phyloP scores from a whole-genome alignment of 2,113 vertebrate genomes.

The Epinephelus cyanopodus region DNA sequence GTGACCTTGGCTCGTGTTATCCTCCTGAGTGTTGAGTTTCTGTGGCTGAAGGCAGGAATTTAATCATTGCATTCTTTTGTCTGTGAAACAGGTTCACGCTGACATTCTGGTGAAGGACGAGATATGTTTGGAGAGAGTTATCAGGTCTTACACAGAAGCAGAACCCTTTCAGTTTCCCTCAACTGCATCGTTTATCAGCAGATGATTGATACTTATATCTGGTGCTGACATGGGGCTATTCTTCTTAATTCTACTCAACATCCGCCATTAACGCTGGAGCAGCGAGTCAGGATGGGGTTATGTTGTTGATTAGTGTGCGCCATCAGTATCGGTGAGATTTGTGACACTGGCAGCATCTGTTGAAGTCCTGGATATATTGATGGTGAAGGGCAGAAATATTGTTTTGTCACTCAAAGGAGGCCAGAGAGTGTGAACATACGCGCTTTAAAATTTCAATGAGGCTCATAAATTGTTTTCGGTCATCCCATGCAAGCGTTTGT shows the following conservation, averaged over 20 bases:
- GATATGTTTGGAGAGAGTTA: slow-evolving; percentile 65
- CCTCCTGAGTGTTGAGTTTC: slow-evolving; percentile 57
- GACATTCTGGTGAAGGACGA: slow-evolving; percentile 75
- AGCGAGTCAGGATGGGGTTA: slow-evolving; percentile 25
- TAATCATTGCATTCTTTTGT: slow-evolving; percentile 75
- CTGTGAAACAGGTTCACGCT: slow-evolving; percentile 59
- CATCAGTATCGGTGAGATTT: slow-evolving; percentile 20
- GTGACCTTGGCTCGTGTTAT: slow-evolving; percentile 74
- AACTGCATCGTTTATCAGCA: slow-evolving; percentile 45
- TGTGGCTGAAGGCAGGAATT: slow-evolving; percentile 77
- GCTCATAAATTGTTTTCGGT: not conserved
- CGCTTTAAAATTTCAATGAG: not conserved
- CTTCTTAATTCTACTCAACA: slow-evolving; percentile 51
- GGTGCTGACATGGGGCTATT: slow-evolving; percentile 40
- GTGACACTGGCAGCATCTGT: slow-evolving; percentile 14
- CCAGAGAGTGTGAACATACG: not conserved
- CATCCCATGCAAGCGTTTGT: not conserved
- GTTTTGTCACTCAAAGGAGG: not conserved
- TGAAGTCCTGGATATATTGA: slow-evolving; percentile 21
- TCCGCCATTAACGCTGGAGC: not conserved
- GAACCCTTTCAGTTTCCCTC: slow-evolving; percentile 54
- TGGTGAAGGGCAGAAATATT: not conserved
- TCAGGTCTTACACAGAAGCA: slow-evolving; percentile 66
- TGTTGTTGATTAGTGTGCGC: slow-evolving; percentile 41
- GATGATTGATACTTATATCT: slow-evolving; percentile 60